Evolutionary conservation across 2,888 invertebrate genomes (phyloP), one percentile per base, ranked within the genome.

Genomic region (Agonum fuliginosum): DNA sequence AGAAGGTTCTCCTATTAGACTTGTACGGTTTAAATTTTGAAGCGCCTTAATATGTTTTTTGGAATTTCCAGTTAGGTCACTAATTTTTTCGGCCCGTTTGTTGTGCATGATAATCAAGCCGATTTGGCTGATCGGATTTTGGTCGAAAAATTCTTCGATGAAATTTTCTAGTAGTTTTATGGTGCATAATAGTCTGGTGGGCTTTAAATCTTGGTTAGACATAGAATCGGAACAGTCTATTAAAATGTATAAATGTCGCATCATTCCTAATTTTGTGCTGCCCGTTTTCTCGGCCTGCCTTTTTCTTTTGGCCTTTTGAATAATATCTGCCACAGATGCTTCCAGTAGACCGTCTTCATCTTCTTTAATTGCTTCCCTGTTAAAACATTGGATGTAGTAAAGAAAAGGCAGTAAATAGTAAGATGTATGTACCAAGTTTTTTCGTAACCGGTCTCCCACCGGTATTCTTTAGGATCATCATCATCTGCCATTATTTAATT

Each of bases 61-160:
- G 1, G 92, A 89, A 85, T 95, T 95, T 82, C 98, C 98, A 79
- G 96, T 94, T 37, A 99, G 88, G 81, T 98, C 97, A 51, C 95
- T 94, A 2, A 98, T 87, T 87, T 94, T 96, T 84, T 99, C 98
- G 0, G 98, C 97, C 81, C 97, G 90, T 87, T 99, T 99, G 84
- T 97, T 97, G 83, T 94, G 94, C 84, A 97, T 94, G 6, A 93
- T 89, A 80, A 99, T 94, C 37, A 99, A 88, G 20, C 99, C 99
- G 80, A 99, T 88, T 87, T 99, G 99, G 85, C 98, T 98, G 72
- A 99, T 95, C 6, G 99, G 99, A 87, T 99, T 99, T 86, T 98
- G 97, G 87, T 99, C 98, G 87, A 99, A 98, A 85, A 96, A 99
- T 86, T 98, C 98, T 82, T 97, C 96, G 78, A 99, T 92, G 86